Conservation (phyloP, 64 coral and sea anemone species). For the Dendrophyllia cribrosa region DNA sequence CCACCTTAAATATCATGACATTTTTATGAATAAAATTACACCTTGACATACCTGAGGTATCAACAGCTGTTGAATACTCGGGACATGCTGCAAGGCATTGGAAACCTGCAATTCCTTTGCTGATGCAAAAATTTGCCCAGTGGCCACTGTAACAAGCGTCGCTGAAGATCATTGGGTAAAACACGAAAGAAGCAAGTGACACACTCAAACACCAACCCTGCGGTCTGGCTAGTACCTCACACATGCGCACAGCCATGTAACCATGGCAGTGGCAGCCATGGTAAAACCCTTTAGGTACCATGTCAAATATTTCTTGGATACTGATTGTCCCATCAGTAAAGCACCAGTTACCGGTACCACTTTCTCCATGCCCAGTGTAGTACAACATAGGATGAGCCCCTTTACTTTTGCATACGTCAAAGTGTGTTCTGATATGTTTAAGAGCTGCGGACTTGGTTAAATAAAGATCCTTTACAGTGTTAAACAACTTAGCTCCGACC, state of each 20-base stretch:
- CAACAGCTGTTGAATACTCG: background rate
- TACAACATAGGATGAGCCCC: background rate
- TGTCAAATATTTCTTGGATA: background rate
- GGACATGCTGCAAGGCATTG: constrained; percentile 2
- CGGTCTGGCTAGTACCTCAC: too few relatives aligned
- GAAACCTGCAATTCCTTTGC: background rate
- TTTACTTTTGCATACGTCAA: background rate
- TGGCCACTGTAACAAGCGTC: constrained; percentile 3
- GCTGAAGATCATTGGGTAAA: background rate
- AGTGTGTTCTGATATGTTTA: background rate
- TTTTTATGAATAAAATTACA: background rate
- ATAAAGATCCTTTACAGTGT: background rate
- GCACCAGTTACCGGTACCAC: background rate
- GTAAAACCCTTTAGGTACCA: background rate
- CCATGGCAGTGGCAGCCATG: too few relatives aligned
- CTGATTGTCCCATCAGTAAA: background rate
- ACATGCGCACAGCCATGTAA: too few relatives aligned
- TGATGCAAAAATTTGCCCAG: background rate
- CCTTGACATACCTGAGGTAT: background rate
- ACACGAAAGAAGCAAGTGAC: too few relatives aligned
- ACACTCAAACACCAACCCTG: too few relatives aligned
- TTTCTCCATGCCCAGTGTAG: background rate
- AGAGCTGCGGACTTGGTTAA: background rate
- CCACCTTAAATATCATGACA: too few relatives aligned
- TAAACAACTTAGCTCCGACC: background rate